Evolutionary conservation across 2,113 vertebrate genomes (phyloP).

Genomic region (Rhynchomys soricoides): DNA sequence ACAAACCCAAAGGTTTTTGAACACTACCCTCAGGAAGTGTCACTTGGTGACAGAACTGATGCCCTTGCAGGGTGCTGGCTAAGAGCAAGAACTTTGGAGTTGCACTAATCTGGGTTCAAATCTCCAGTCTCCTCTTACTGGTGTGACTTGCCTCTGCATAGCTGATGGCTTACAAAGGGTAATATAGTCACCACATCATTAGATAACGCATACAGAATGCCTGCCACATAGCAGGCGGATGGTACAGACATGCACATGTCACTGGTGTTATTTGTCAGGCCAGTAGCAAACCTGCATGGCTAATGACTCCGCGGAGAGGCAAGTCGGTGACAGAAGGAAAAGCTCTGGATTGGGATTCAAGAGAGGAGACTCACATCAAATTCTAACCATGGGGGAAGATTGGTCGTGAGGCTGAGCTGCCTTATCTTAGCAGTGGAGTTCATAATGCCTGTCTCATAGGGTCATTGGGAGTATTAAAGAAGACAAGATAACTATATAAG

Average conservation of each 20-base stretch:
- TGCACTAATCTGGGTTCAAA: not conserved
- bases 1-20: slow-evolving; percentile 65
- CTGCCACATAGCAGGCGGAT: not conserved
- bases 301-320: not conserved
- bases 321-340: not conserved
- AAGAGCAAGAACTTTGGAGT: not conserved
- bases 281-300: not conserved
- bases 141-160: not conserved
- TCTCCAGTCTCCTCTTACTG: not conserved
- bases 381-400: not conserved
- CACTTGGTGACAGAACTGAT: slow-evolving; percentile 31
- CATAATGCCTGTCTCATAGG: not conserved
- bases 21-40: slow-evolving; percentile 63
- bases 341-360: not conserved
- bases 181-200: not conserved
- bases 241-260: not conserved
- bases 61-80: not conserved
- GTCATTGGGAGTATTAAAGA: not conserved
- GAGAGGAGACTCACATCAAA: not conserved
- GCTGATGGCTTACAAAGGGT: not conserved
- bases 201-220: not conserved
- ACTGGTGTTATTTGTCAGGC: not conserved
- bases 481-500: not conserved
- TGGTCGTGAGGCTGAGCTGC: not conserved
- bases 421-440: not conserved